Percentiles rank a stretch among this genome's conserved stretches.
phyloP scores from a whole-genome alignment of 2,113 vertebrate species.

The Saimiri boliviensis region DNA sequence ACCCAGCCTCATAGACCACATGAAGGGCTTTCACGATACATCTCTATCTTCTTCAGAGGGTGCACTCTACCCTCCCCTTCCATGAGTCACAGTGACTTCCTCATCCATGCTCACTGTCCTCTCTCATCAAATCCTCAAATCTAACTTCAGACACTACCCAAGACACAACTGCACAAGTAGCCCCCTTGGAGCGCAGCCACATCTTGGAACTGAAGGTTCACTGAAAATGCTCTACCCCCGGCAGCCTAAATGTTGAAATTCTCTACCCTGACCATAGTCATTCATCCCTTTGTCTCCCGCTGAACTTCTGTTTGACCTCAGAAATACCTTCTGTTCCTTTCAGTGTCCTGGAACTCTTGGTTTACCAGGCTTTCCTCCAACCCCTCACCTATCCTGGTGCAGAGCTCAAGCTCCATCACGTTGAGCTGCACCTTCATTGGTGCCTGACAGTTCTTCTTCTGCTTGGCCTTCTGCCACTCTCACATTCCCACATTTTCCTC shows the following conservation, averaged over 20 bases:
- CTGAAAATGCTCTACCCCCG: background rate
- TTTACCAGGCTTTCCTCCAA: background rate
- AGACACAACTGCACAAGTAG: background rate
- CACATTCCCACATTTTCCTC: background rate
- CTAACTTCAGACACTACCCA: background rate
- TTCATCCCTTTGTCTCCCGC: background rate
- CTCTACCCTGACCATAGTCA: background rate
- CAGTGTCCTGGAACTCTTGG: too few species aligned
- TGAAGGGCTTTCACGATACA: background rate
- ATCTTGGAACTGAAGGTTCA: background rate
- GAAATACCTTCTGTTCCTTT: background rate
- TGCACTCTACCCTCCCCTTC: background rate
- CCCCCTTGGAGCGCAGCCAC: background rate
- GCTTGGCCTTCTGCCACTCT: too few species aligned
- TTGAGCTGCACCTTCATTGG: background rate
- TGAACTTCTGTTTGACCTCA: background rate
- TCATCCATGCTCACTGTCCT: background rate
- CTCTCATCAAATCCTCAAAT: background rate
- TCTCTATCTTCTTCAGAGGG: background rate
- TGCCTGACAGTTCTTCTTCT: background rate
- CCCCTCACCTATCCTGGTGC: accelerated
- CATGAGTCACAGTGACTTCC: background rate
- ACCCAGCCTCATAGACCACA: background rate
- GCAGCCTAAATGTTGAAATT: background rate
- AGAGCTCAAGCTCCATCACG: background rate